Evolutionary conservation across 2,888 invertebrate genomes (phyloP).

Genomic region (Rhaphigaster nebulosa): DNA sequence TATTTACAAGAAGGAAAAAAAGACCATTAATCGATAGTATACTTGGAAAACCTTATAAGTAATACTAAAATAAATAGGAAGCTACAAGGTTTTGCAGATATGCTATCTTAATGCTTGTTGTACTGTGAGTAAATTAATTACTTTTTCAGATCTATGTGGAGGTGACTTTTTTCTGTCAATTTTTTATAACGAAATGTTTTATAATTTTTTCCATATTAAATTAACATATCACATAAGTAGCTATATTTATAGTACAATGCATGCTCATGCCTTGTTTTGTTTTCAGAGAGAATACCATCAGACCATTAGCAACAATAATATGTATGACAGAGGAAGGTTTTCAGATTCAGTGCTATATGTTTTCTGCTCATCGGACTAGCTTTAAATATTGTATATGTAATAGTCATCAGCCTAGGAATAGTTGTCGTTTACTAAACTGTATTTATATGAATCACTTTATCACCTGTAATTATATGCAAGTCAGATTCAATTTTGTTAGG

Average conservation of each 20-base stretch:
- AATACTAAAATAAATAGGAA: no score
- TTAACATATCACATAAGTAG: neutral
- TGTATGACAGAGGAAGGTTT: neutral
- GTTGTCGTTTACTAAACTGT: neutral
- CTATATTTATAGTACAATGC: neutral
- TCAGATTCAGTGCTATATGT: slow-evolving; percentile 43
- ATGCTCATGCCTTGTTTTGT: neutral
- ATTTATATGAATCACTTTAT: slow-evolving; percentile 31
- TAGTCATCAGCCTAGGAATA: slow-evolving; percentile 50
- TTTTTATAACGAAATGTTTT: no score
- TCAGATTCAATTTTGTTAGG: slow-evolving; percentile 30
- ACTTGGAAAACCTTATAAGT: no score
- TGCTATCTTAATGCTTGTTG: no score
- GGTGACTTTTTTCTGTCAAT: no score
- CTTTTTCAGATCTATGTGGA: no score
- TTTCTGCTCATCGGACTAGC: slow-evolving; percentile 59
- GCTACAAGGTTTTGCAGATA: no score
- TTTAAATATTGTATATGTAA: slow-evolving; percentile 59
- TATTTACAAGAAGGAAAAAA: no score
- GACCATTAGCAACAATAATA: slow-evolving; percentile 36
- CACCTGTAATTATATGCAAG: slow-evolving; percentile 45
- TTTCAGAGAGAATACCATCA: slow-evolving; percentile 55
- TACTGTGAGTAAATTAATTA: no score
- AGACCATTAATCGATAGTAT: no score
- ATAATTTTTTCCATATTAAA: neutral